Percentiles rank a stretch among this genome's conserved stretches.
Conservation (phyloP, 2,113 vertebrate species). For the Ctenodactylus gundi region DNA sequence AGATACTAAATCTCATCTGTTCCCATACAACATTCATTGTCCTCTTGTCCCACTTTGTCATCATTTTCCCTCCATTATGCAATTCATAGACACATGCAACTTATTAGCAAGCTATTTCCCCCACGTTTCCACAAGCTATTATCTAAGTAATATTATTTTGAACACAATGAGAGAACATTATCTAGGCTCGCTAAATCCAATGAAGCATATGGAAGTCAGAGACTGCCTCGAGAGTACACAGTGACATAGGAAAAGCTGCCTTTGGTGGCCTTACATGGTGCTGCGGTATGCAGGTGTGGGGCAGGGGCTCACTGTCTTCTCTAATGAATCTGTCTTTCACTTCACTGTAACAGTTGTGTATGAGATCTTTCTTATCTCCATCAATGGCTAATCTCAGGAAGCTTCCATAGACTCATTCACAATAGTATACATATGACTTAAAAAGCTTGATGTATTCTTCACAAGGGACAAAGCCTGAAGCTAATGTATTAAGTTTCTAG, state of each 20-base stretch:
- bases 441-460: not conserved
- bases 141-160: conserved; percentile 21
- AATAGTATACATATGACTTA: not conserved
- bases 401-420: not conserved
- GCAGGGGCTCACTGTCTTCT: accelerated
- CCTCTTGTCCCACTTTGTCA: not conserved
- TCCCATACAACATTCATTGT: not conserved
- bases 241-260: not conserved
- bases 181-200: not conserved
- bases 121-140: conserved; percentile 41
- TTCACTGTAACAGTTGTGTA: not conserved
- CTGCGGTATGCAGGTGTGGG: accelerated
- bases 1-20: not conserved
- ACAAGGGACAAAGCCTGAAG: not conserved
- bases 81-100: conserved; percentile 1
- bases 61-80: not conserved
- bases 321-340: not conserved
- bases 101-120: conserved; percentile 27
- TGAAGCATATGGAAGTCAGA: not conserved
- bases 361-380: not conserved
- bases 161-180: conserved; percentile 19
- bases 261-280: not conserved
- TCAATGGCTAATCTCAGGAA: not conserved
- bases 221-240: not conserved
- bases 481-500: not conserved